Evolutionary conservation across 2,888 invertebrate genomes (phyloP), one percentile per base, ranked within the genome.

Genomic region (Hyalella azteca): DNA sequence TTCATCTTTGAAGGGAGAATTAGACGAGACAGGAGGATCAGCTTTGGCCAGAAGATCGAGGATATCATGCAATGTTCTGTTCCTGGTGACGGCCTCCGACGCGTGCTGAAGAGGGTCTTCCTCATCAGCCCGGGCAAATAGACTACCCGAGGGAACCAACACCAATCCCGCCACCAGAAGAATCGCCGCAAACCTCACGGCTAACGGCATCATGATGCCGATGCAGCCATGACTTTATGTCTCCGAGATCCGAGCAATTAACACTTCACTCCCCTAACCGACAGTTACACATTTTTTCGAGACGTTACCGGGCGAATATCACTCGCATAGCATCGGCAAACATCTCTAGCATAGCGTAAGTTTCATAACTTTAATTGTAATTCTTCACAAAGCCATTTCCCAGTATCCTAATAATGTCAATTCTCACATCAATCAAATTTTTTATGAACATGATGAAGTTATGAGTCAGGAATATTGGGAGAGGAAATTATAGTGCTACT

Each of bases 101-200:
- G 66, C 66, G 66, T 66, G 66, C 66, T 66, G 66, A 66, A 66
- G 66, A 7, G 66, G 66, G 4, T 66, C 66, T 66, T 66, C 66
- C 66, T 66, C 66, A 36, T 66, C 66, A 66, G 66, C 66, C 32
- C 36, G 36, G 13, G 36, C 66, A 15, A 36, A 36, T 4, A 32
- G 36, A 7, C 7, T n/a, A 0, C 36, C 66, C 19, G 19, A 32
- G 66, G 19, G 22, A n/a, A 36, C 36, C 36, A 66, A n/a, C 32
- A 36, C 66, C 45, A 15, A 9, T 45, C 9, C 45, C 45, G 15
- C 45, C 66, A 66, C 66, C 66, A 66, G 36, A 22, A 19, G 15
- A 4, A 66, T 39, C 11, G 32, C 29, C 66, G 36, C 66, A 32
- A 36, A 13, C 15, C 66, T 36, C 66, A 32, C 36, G 19, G 15